These are phyloP conservation scores for Sturmia bella DNA, from an alignment of 2,888 invertebrate genomes.

Conservation along the genomic window DNA sequence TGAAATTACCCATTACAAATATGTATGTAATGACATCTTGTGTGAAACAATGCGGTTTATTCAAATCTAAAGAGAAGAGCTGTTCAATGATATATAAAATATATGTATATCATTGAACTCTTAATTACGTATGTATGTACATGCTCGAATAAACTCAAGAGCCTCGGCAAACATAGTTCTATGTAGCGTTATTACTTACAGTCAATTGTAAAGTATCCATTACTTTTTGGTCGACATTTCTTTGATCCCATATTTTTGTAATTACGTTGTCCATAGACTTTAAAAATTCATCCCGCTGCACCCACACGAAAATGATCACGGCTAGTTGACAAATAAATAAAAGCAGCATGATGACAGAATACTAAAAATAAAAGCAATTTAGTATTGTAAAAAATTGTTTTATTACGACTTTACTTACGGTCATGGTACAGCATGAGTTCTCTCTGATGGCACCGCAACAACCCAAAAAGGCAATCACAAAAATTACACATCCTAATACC, in stretches of 20 bases:
- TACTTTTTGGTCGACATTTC: conserved; percentile 71
- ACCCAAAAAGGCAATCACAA: conserved; percentile 92
- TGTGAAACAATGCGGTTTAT: too few relatives aligned
- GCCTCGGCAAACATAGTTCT: too few relatives aligned
- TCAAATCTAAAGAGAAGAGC: too few relatives aligned
- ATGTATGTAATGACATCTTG: too few relatives aligned
- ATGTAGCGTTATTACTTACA: conserved; percentile 70
- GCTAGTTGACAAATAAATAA: conserved; percentile 89
- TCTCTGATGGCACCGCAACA: conserved; percentile 95
- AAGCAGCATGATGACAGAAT: conserved; percentile 87
- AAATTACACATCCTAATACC: conserved; percentile 87
- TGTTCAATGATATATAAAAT: too few relatives aligned
- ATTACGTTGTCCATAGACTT: conserved; percentile 83
- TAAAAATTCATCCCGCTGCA: conserved; percentile 84
- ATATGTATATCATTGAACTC: too few relatives aligned
- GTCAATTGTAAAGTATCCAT: conserved; percentile 76
- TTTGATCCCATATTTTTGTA: conserved; percentile 80
- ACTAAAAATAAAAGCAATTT: conserved; percentile 84
- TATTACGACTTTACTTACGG: conserved; percentile 83
- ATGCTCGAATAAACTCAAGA: too few relatives aligned
- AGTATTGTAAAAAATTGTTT: not conserved
- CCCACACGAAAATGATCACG: conserved; percentile 86
- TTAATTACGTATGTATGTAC: too few relatives aligned
- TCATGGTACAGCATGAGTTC: conserved; percentile 91
- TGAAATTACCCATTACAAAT: too few relatives aligned